These are phyloP conservation scores for Caenorhabditis sp. DNA, from an alignment of 2,888 invertebrate genomes.

Conservation along the genomic window DNA sequence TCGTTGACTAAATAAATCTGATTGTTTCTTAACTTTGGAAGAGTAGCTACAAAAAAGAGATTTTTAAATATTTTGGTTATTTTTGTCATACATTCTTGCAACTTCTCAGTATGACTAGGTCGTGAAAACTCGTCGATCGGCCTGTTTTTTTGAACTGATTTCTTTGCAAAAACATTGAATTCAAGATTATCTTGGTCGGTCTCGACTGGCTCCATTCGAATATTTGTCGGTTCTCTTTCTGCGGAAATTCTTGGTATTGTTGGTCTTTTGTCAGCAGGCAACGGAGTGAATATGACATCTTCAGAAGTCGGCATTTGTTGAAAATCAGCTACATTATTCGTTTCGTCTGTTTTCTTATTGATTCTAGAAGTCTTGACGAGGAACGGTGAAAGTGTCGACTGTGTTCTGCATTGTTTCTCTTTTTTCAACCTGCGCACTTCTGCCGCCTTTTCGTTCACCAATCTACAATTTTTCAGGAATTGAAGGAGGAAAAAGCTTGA, in stretches of 20 bases:
- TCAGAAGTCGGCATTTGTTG: neutral
- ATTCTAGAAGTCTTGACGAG: slow-evolving; percentile 20
- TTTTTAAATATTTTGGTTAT: too few species aligned
- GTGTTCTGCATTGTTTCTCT: slow-evolving; percentile 1
- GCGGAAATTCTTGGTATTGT: neutral
- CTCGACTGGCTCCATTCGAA: too few species aligned
- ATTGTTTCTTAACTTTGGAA: too few species aligned
- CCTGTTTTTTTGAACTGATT: neutral
- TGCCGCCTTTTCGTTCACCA: slow-evolving; percentile 9
- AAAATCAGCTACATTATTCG: neutral
- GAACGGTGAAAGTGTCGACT: slow-evolving; percentile 33
- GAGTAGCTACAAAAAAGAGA: too few species aligned
- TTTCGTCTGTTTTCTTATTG: neutral
- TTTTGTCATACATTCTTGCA: too few species aligned
- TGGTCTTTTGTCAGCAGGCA: neutral
- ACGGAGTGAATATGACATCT: neutral
- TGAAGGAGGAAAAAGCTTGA: neutral
- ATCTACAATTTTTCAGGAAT: too few species aligned
- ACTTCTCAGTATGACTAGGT: too few species aligned
- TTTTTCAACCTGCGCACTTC: slow-evolving; percentile 2
- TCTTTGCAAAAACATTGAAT: neutral
- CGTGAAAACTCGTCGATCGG: too few species aligned
- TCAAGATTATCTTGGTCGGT: too few species aligned
- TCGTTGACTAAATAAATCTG: too few species aligned
- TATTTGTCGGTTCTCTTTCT: too few species aligned